Percentiles rank a stretch among this genome's conserved stretches.
Conservation (phyloP, 2,797 vertebrate genomes). For the Tinamus major region DNA sequence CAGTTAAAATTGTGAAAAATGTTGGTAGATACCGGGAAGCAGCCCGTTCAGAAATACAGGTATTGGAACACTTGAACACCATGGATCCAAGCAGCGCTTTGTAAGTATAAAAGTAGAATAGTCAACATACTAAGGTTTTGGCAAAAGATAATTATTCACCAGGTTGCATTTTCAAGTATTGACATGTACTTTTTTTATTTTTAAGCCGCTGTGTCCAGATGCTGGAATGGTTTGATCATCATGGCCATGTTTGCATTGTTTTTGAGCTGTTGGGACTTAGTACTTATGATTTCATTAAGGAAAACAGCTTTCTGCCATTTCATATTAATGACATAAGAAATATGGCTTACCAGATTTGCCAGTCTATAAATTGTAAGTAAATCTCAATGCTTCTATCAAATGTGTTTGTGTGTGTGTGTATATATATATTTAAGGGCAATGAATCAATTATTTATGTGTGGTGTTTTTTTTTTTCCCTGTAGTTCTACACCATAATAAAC, state of each 20-base stretch:
- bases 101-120: constrained; percentile 82
- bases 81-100: constrained; percentile 86
- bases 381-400: neutral
- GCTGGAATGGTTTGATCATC: constrained; percentile 96
- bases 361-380: constrained; percentile 92
- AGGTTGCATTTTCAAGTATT: neutral
- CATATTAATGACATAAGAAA: constrained; percentile 91
- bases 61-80: constrained; percentile 90
- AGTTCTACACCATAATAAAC: constrained; percentile 96
- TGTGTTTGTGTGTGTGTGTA: too few relatives aligned
- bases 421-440: neutral
- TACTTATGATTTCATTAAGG: constrained; percentile 97
- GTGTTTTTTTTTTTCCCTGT: constrained; percentile 34
- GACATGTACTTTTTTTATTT: neutral
- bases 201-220: constrained; percentile 93
- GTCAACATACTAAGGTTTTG: neutral
- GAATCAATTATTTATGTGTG: neutral
- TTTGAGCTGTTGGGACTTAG: constrained; percentile 97
- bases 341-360: constrained; percentile 94
- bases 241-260: constrained; percentile 93
- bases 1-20: constrained; percentile 99
- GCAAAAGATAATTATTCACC: neutral
- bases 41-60: constrained; percentile 94
- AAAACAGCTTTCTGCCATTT: constrained; percentile 96
- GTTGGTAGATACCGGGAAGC: constrained; percentile 95